phyloP scores from a whole-genome alignment of 2,797 vertebrate genomes.

The Phrynocephalus forsythii region DNA sequence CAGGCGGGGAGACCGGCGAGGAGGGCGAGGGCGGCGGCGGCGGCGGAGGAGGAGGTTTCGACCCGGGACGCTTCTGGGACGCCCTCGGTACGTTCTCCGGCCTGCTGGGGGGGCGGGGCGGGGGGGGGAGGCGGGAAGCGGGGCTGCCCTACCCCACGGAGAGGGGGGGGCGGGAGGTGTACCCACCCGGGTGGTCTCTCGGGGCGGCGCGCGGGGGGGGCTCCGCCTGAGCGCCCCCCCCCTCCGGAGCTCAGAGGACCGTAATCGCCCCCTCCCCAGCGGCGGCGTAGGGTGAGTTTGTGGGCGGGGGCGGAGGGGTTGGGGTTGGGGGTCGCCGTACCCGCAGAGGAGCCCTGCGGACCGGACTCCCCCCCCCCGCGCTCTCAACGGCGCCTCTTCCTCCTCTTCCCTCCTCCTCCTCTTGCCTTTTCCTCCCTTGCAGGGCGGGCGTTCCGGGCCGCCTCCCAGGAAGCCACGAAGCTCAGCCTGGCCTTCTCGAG shows the following conservation, averaged over 20 bases:
- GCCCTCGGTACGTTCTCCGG: slow-evolving; percentile 67
- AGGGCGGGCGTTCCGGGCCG: slow-evolving; percentile 84
- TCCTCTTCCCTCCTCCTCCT: too few species aligned
- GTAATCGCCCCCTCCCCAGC: too few species aligned
- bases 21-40: background rate
- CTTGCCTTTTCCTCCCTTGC: background rate
- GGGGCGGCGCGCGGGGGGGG: background rate
- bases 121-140: fast-evolving
- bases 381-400: background rate
- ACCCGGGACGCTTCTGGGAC: slow-evolving; percentile 86
- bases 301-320: too few species aligned
- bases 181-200: too few species aligned
- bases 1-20: background rate
- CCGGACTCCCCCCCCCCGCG: too few species aligned
- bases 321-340: too few species aligned
- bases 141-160: background rate
- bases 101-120: fast-evolving
- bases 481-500: slow-evolving; percentile 87
- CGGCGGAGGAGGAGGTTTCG: slow-evolving; percentile 67
- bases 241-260: too few species aligned
- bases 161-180: background rate
- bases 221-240: background rate
- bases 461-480: slow-evolving; percentile 89
- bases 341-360: too few species aligned
- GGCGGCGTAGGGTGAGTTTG: too few species aligned